A percentile compares a stretch with the other conserved stretches of the same genome.
phyloP scores from a whole-genome alignment of 2,888 invertebrate species.

The Venustoraphidia nigricollis region DNA sequence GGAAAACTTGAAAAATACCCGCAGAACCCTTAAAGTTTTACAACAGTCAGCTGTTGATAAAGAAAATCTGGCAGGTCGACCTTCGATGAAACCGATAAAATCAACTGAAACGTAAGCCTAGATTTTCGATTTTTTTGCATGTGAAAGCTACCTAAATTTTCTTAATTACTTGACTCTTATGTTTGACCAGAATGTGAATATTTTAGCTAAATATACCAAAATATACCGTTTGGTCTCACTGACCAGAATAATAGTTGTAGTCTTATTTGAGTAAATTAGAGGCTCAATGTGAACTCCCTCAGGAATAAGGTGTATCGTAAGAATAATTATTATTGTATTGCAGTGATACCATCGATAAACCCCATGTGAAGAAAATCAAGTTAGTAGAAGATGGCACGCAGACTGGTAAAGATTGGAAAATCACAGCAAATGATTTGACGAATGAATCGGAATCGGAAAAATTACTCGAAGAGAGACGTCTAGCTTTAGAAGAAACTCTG shows the following conservation, averaged over 20 bases:
- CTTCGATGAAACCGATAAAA: constrained; percentile 31
- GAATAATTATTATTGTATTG: too few relatives aligned
- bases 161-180: too few relatives aligned
- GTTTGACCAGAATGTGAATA: too few relatives aligned
- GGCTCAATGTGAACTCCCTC: too few relatives aligned
- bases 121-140: not conserved
- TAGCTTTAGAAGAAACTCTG: constrained; percentile 54
- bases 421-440: constrained; percentile 54
- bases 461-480: constrained; percentile 56
- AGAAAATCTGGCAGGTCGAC: constrained; percentile 61
- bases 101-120: constrained; percentile 34
- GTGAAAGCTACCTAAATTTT: not conserved
- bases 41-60: constrained; percentile 56
- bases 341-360: constrained; percentile 21
- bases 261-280: too few relatives aligned
- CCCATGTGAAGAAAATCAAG: constrained; percentile 32
- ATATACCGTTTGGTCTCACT: too few relatives aligned
- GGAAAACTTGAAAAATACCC: constrained; percentile 40
- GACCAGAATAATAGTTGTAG: too few relatives aligned
- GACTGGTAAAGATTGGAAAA: constrained; percentile 36
- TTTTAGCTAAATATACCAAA: too few relatives aligned
- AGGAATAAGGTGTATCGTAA: too few relatives aligned
- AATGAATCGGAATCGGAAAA: constrained; percentile 47
- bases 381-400: constrained; percentile 43
- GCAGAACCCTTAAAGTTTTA: constrained; percentile 58